phyloP scores from a whole-genome alignment of 2,797 vertebrate species.

The Rhinella marina region DNA sequence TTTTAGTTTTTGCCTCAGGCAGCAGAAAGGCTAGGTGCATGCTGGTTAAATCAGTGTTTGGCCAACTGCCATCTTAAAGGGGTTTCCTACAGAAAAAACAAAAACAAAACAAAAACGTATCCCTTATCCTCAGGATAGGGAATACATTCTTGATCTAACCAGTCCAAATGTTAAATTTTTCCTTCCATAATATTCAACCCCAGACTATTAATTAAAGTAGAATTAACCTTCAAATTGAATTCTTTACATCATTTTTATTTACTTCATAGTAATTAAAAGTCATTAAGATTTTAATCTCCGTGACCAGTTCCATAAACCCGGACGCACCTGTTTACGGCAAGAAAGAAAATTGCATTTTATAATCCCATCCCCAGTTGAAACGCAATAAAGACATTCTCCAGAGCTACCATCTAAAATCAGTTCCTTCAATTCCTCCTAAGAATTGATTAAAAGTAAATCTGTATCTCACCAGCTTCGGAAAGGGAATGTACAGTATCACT shows the following conservation, averaged over 20 bases:
- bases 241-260: neutral
- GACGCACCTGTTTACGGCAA: neutral
- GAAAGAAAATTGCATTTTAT: conserved; percentile 15
- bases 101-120: too few species aligned
- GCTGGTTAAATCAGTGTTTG: too few species aligned
- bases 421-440: neutral
- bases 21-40: too few species aligned
- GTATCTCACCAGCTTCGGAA: neutral
- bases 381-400: neutral
- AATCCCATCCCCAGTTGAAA: neutral
- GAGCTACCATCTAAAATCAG: neutral
- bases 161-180: too few species aligned
- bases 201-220: neutral
- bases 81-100: too few species aligned
- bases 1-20: too few species aligned
- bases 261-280: conserved; percentile 29
- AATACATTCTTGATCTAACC: too few species aligned
- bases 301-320: neutral
- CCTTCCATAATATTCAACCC: neutral
- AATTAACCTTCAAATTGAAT: neutral
- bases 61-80: too few species aligned
- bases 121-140: too few species aligned
- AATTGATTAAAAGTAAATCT: neutral
- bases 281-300: conserved; percentile 36
- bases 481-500: neutral